Percentiles rank a stretch among this genome's conserved stretches.
phyloP scores from a whole-genome alignment of 1,140 invertebrate genomes.

The Chironomus striatipennis region DNA sequence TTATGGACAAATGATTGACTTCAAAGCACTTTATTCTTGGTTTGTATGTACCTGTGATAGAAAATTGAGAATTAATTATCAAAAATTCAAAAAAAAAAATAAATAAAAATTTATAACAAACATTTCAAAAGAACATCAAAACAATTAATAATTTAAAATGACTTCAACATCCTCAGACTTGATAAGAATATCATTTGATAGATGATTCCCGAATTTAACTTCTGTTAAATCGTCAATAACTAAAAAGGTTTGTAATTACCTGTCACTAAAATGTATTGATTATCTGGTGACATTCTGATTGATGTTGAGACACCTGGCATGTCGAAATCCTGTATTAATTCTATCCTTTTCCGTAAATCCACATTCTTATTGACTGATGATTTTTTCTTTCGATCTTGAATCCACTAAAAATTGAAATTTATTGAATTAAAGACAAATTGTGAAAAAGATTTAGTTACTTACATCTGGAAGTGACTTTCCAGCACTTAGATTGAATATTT shows the following conservation, averaged over 20 bases:
- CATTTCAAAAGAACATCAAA: no score
- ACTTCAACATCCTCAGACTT: no score
- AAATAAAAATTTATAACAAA: no score
- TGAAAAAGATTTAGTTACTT: no score
- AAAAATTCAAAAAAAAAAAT: no score
- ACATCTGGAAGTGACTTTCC: slow-evolving; percentile 96
- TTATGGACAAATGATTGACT: slow-evolving; percentile 90
- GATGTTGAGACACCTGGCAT: slow-evolving; percentile 91
- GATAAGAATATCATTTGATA: no score
- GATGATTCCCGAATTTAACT: no score
- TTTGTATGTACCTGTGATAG: slow-evolving; percentile 98
- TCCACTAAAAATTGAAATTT: slow-evolving; percentile 57
- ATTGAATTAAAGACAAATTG: slow-evolving; percentile 27
- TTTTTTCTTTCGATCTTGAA: slow-evolving; percentile 81
- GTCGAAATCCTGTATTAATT: slow-evolving; percentile 98
- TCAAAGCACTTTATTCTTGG: slow-evolving; percentile 94
- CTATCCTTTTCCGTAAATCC: slow-evolving; percentile 80
- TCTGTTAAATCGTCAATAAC: no score
- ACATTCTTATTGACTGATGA: slow-evolving; percentile 83
- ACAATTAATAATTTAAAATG: no score
- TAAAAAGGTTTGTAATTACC: no score
- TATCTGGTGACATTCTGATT: slow-evolving; percentile 79
- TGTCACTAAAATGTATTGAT: slow-evolving; percentile 84
- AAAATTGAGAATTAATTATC: no score
- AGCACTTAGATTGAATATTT: slow-evolving; percentile 95